Evolutionary conservation across 2,113 vertebrate genomes (phyloP), one percentile per base, ranked within the genome.

Genomic region (Semnornis frantzii): DNA sequence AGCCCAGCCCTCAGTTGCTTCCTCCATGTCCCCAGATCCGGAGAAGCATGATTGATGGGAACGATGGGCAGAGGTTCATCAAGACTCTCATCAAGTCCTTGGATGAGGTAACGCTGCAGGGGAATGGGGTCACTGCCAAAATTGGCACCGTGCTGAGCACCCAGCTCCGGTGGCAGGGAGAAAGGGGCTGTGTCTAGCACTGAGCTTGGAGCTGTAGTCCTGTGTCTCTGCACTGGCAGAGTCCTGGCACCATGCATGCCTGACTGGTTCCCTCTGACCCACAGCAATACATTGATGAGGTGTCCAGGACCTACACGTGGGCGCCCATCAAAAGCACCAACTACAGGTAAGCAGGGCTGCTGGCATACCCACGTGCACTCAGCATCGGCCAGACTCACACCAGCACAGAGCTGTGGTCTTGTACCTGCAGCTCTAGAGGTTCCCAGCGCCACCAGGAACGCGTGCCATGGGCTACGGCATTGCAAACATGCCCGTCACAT

Each of bases 261-360:
- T 97, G 94, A 97, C 76, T 73, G 57, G 44, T 74, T 69, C 82
- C 72, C 87, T 95, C 85, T 86, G 85, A 23, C 76, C 94, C 70
- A 11, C 98, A 99, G 99, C 98, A 99, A 93, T 99, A 99, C 97
- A 98, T 99, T 57, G 99, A 99, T 2, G 98, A 99, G 95, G 98
- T 98, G 57, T 88, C 97, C 55, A 97, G 99, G 87, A 99, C 98
- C 15, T 99, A 99, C 97, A 99, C 99, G 4, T 99, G 99, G 99
- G 98, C 98, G 13, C 98, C 99, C 55, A 99, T 99, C 95, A 97
- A 99, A 55, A 99, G 99, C 90, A 99, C 99, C 85, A 98, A 99
- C 96, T 99, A 99, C 98, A 99, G 99, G 99, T 99, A 95, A 97
- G 97, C 14, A 3, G 54, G 9, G 0, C 39, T 10, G 21, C 30